Percentiles rank a stretch among this genome's conserved stretches.
Evolutionary conservation across 2,888 invertebrate species (phyloP).

Genomic region (Metopia argyrocephala): DNA sequence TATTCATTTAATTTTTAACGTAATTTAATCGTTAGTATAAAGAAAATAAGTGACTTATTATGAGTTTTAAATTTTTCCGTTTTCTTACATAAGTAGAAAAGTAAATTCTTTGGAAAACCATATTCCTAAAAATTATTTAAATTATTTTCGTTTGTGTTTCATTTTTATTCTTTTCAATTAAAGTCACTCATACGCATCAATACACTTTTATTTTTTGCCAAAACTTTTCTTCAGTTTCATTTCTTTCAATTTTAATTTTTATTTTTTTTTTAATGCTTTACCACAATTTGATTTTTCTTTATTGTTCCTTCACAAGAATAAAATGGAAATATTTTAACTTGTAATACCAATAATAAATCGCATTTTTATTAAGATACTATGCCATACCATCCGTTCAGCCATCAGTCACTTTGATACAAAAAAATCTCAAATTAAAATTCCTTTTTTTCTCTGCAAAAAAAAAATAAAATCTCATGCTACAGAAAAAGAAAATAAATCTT

Average conservation of each 20-base stretch:
- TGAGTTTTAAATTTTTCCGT: no score
- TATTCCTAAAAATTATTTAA: no score
- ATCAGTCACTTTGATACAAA: conserved; percentile 35
- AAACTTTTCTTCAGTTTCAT: not conserved
- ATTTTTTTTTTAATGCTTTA: not conserved
- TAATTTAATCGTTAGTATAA: no score
- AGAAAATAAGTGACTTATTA: no score
- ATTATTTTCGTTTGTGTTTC: not conserved
- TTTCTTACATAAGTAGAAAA: no score
- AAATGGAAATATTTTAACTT: not conserved
- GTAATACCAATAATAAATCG: conserved; percentile 28
- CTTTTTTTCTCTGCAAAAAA: not conserved
- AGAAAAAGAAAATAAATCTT: conserved; percentile 12
- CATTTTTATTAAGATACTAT: conserved; percentile 38
- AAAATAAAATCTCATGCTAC: not conserved
- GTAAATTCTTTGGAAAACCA: no score
- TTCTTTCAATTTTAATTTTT: not conserved
- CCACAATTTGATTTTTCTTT: not conserved
- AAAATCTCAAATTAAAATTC: conserved; percentile 57
- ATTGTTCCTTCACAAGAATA: not conserved
- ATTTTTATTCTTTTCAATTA: not conserved
- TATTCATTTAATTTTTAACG: no score
- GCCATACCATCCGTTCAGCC: no score
- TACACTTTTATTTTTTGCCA: not conserved
- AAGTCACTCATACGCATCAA: conserved; percentile 14